Evolutionary conservation across 35 echinoderm and acorn worm genomes (phyloP).

Genomic region (Amphiura filiformis): DNA sequence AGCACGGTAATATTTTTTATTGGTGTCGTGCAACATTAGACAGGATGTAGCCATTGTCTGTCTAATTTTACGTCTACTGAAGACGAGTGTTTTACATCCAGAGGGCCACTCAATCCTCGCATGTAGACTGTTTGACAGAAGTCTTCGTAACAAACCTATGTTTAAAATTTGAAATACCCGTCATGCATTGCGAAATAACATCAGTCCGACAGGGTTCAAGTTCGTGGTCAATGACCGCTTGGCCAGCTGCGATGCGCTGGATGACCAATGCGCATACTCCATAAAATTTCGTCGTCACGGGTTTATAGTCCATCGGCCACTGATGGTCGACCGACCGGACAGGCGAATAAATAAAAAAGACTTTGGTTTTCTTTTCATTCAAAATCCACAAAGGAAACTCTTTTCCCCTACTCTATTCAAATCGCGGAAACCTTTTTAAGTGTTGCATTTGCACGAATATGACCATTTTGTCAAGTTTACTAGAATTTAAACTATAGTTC

Average conservation of each 20-base stretch:
- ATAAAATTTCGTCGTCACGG: neutral
- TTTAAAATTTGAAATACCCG: neutral
- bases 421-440: neutral
- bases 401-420: neutral
- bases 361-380: neutral
- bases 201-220: neutral
- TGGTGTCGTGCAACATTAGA: no score
- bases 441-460: neutral
- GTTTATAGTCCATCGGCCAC: no score
- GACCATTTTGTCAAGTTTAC: neutral
- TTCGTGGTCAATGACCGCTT: neutral
- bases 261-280: neutral
- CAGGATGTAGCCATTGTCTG: no score
- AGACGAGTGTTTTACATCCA: no score
- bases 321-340: no score
- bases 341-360: no score
- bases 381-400: neutral
- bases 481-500: neutral
- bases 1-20: no score
- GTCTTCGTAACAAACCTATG: no score
- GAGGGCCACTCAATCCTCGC: no score
- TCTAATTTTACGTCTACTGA: no score
- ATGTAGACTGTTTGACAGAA: no score
- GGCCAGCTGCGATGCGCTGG: neutral
- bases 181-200: neutral